A percentile compares a stretch with the other conserved stretches of the same genome.
These are phyloP conservation scores for Muschampia staudingeri DNA, from an alignment of 2,888 invertebrate species.

Conservation along the genomic window DNA sequence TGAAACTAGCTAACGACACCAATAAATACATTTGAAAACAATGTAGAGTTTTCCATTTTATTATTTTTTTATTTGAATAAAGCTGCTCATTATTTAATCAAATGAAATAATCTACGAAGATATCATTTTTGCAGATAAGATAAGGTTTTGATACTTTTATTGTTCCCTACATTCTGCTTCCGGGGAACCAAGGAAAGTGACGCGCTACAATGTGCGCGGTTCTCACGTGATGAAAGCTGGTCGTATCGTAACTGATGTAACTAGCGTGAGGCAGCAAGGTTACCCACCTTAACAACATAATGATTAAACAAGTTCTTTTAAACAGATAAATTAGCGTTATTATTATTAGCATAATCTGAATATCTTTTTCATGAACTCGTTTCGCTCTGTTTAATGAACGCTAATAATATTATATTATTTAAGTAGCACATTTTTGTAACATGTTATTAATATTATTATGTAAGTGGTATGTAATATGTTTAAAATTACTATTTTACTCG, in stretches of 20 bases:
- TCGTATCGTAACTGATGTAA: slow-evolving; percentile 78
- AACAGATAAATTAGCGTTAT: not conserved
- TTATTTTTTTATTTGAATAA: not conserved
- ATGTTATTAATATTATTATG: too few species aligned
- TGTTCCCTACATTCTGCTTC: slow-evolving; percentile 69
- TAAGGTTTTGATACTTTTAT: slow-evolving; percentile 25
- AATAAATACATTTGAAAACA: not conserved
- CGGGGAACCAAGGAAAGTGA: slow-evolving; percentile 86
- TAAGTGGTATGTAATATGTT: too few species aligned
- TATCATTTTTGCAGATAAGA: not conserved
- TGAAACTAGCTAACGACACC: not conserved
- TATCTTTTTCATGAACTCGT: not conserved
- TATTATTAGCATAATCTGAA: not conserved
- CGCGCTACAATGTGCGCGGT: slow-evolving; percentile 79
- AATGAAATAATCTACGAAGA: slow-evolving; percentile 31
- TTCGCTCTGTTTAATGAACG: too few species aligned
- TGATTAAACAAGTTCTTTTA: not conserved
- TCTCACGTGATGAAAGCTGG: slow-evolving; percentile 87
- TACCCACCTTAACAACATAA: slow-evolving; percentile 61
- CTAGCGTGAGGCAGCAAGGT: slow-evolving; percentile 60
- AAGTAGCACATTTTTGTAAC: too few species aligned
- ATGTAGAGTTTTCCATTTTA: not conserved
- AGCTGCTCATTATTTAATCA: not conserved
- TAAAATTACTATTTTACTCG: too few species aligned
- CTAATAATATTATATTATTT: too few species aligned